Evolutionary conservation across 2,888 invertebrate genomes (phyloP), one percentile per base, ranked within the genome.

Genomic region (Eristalinus sepulchralis): DNA sequence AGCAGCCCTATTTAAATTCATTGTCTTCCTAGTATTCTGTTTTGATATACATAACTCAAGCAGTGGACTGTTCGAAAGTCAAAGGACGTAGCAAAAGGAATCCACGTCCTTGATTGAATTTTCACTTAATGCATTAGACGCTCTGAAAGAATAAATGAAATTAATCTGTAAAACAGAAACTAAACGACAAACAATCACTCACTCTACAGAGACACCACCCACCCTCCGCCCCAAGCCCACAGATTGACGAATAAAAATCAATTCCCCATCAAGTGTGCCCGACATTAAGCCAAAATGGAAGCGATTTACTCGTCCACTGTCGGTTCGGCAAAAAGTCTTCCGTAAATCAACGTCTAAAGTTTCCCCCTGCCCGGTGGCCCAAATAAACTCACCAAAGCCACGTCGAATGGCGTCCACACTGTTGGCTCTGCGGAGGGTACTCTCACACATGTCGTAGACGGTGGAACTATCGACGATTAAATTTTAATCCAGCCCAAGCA

Each of bases 261-360:
- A 47, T 67, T 67, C 53, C 53, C 20, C 27, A 67, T 53, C 53
- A 67, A 67, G 39, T 53, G 27, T 27, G 31, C 17, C 27, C 67
- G 53, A 67, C 47, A 67, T 67, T 67, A 47, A 67, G 53, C 67
- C 67, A 22, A 27, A 53, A 53, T 53, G 53, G 53, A 67, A 67
- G 53, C 39, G 53, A 67, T 66, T 66, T 66, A 66, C 66, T 47
- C 17, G 47, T 47, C 47, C 47, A 47, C 17, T 47, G 47, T 47
- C 47, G n/a, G 47, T 17, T 47, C 17, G 17, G 17, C 47, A 17
- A 17, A 47, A 17, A 47, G 8, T 47, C 47, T 17, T 47, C 47
- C 47, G 47, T 47, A 47, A 47, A 47, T 47, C 47, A 47, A 47
- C 47, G 47, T 47, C 47, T 17, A 47, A 47, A 47, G 47, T 47